phyloP scores from a whole-genome alignment of 2,888 invertebrate species.

The Melanostoma scalare region DNA sequence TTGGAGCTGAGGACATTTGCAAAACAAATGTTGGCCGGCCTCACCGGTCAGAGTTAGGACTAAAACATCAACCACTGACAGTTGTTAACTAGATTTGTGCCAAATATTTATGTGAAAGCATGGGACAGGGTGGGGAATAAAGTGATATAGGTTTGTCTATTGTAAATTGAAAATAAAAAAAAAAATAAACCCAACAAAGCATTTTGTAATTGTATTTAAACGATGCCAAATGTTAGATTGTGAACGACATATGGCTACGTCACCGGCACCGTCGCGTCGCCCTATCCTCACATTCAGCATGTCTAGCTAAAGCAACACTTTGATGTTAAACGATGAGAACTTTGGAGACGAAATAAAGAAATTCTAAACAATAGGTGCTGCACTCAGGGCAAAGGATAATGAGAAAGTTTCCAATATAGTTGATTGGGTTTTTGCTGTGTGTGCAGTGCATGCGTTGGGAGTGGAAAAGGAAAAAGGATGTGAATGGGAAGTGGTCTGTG shows the following conservation, averaged over 20 bases:
- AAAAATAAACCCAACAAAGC: background rate
- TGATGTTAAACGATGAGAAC: slow-evolving; percentile 29
- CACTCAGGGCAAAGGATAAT: slow-evolving; percentile 48
- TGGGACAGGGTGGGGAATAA: slow-evolving; percentile 46
- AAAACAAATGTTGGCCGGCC: slow-evolving; percentile 78
- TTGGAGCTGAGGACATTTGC: slow-evolving; percentile 79
- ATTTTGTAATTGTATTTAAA: slow-evolving; percentile 48
- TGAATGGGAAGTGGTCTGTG: background rate
- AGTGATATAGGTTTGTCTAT: slow-evolving; percentile 68
- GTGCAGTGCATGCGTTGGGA: no score
- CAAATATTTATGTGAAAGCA: slow-evolving; percentile 46
- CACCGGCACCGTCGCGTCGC: no score
- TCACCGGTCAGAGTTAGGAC: slow-evolving; percentile 74
- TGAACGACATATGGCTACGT: slow-evolving; percentile 19
- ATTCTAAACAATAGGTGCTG: slow-evolving; percentile 40
- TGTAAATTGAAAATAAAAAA: slow-evolving; percentile 35
- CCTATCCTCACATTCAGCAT: no score
- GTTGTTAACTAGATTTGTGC: slow-evolving; percentile 58
- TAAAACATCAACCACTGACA: background rate
- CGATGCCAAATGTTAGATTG: slow-evolving; percentile 42
- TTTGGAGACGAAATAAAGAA: slow-evolving; percentile 35
- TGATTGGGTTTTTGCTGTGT: slow-evolving; percentile 10
- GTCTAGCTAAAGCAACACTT: slow-evolving; percentile 5
- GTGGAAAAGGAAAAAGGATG: no score
- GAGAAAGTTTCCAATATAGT: slow-evolving; percentile 24